Conservation (phyloP, 2,888 invertebrate genomes). For the Ferdinandea cuprea region DNA sequence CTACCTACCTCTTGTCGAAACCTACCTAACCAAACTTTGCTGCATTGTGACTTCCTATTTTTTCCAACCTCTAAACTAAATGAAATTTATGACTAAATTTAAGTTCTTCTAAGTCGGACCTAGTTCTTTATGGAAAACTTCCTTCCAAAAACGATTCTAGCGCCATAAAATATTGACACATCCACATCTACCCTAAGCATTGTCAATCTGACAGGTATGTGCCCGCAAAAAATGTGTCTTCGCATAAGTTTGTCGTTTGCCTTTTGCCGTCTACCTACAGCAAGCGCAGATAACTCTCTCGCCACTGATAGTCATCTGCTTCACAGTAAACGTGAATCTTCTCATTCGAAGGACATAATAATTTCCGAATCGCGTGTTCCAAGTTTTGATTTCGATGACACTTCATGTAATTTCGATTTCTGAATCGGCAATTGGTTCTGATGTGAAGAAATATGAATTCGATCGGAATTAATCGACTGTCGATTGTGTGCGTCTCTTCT, state of each 20-base stretch:
- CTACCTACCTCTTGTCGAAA: no score
- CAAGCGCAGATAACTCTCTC: constrained; percentile 13
- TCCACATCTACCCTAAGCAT: no score
- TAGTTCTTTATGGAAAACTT: no score
- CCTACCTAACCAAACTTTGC: no score
- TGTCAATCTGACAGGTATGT: constrained; percentile 51
- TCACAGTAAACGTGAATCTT: constrained; percentile 48
- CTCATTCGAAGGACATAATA: constrained; percentile 62
- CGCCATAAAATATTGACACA: no score
- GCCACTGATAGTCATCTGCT: constrained; percentile 64
- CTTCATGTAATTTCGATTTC: constrained; percentile 55
- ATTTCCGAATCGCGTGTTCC: constrained; percentile 71
- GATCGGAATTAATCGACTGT: constrained; percentile 62
- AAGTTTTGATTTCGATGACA: constrained; percentile 71
- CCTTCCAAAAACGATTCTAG: no score
- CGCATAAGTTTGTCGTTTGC: constrained; percentile 19
- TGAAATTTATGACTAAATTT: no score
- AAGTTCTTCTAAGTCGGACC: no score
- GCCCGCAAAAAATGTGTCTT: constrained; percentile 19
- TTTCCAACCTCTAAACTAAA: no score
- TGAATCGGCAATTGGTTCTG: neutral
- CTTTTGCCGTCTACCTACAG: constrained; percentile 15
- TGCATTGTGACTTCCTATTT: no score
- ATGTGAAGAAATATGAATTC: constrained; percentile 48
- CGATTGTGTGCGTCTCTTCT: constrained; percentile 66